phyloP scores from a whole-genome alignment of 2,888 invertebrate genomes.

The Cacoxenus indagator region DNA sequence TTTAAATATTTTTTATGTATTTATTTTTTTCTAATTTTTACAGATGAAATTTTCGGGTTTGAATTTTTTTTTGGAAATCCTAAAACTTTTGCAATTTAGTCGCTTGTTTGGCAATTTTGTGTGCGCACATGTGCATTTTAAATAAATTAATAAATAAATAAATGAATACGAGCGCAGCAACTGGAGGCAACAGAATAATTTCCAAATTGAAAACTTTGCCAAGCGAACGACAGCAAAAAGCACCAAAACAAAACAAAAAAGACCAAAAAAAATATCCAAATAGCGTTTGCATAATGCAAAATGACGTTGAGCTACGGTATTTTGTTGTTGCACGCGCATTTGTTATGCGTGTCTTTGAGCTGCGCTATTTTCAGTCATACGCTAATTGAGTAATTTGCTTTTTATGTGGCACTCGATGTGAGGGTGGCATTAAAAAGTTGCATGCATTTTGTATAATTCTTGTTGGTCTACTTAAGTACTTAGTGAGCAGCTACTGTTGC shows the following conservation, averaged over 20 bases:
- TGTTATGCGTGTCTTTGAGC: neutral
- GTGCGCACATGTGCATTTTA: neutral
- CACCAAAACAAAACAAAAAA: neutral
- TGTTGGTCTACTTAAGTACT: neutral
- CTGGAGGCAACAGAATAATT: too few relatives aligned
- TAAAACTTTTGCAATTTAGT: slow-evolving; percentile 9
- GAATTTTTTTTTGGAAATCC: too few relatives aligned
- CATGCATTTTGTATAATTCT: neutral
- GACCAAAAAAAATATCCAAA: neutral
- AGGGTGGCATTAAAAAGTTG: neutral
- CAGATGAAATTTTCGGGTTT: neutral
- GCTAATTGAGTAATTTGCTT: neutral
- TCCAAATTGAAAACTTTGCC: neutral
- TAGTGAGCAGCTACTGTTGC: too few relatives aligned
- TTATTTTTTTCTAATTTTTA: neutral
- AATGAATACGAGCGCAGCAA: neutral
- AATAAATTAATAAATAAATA: neutral
- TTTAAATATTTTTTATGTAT: neutral
- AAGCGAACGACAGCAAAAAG: neutral
- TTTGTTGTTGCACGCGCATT: neutral
- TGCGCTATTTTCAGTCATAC: neutral
- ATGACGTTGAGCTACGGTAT: neutral
- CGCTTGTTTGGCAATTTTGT: neutral
- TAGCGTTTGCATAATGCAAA: neutral
- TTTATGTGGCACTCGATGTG: neutral